Base-by-base conservation (phyloP, 2,113 vertebrate species). In the Strigops habroptila region DNA sequence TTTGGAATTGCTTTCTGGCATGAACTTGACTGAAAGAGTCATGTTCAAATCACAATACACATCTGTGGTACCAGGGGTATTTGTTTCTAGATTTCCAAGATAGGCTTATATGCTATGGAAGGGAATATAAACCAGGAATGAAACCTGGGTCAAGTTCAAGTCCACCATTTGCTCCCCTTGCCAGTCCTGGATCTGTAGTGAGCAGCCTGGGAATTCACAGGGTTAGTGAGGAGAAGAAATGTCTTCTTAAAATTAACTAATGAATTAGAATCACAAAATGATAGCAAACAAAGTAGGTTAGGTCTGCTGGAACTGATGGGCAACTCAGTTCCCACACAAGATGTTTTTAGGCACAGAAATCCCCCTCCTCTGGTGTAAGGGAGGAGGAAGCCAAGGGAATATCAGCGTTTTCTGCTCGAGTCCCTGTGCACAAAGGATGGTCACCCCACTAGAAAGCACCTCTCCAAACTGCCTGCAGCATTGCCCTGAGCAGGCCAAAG, bases 81-180 rank as follows among this genome's bases (percentile, higher is more conserved):
- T 63, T 67, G 70, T 19, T 76, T 87, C 46, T 74, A 60, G 27
- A 51, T 74, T 86, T 76, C 51, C 89, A 75, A 63, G 76, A 68
- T 48, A 70, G 7, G 41, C 51, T 90, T 41, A 51, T 43, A 41
- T 31, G 73, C 71, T 86, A 65, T 8, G 63, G 68, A 93, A 84
- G 92, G 80, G 18, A 84, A 93, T 55, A 60, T 17, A 78, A 91
- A 94, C 46, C 69, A 88, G 82, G 60, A 81, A 60, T 51, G 88
- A 95, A 93, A 82, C 73, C 14, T 53, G 85, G 83, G 68, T 81
- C 91, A 87, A 77, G 90, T 85, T 91, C 90, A 87, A 92, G 80
- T 60, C 70, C 49, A 22, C 77, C 65, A 18, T 87, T 69, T 77
- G 46, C 75, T 55, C 37, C 63, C 84, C 70, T 74, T 70, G 41